Conservation (phyloP, 2,888 invertebrate genomes). For the Bombylius major region DNA sequence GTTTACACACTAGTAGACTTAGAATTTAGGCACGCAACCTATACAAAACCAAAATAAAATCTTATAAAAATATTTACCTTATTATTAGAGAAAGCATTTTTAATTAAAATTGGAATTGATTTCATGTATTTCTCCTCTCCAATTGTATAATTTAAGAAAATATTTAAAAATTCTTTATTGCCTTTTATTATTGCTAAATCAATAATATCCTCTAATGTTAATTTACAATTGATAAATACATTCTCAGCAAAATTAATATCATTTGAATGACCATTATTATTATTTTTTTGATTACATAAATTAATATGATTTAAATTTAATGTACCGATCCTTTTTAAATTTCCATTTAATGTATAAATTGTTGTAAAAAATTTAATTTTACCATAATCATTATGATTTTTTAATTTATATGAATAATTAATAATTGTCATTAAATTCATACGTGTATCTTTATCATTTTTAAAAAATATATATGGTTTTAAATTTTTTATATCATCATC, state of each 20-base stretch:
- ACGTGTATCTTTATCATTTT: constrained; percentile 23
- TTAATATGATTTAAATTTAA: constrained; percentile 24
- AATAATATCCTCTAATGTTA: constrained; percentile 29
- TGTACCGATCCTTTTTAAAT: constrained; percentile 23
- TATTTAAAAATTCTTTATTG: constrained; percentile 24
- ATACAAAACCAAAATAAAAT: no score
- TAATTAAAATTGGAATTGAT: constrained; percentile 30
- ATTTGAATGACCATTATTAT: constrained; percentile 7
- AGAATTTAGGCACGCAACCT: no score
- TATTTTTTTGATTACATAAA: constrained; percentile 20
- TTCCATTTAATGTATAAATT: constrained; percentile 23
- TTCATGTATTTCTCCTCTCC: constrained; percentile 20
- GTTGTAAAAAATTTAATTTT: constrained; percentile 21
- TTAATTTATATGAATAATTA: constrained; percentile 12
- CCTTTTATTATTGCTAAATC: constrained; percentile 22
- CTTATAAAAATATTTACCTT: constrained; percentile 16
- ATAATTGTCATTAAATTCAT: constrained; percentile 15
- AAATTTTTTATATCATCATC: constrained; percentile 24
- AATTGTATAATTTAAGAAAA: constrained; percentile 30
- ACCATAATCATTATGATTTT: background rate
- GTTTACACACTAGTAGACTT: no score
- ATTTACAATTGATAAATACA: constrained; percentile 19
- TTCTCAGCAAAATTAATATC: constrained; percentile 11
- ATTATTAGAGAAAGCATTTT: constrained; percentile 26
- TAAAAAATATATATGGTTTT: constrained; percentile 31